Evolutionary conservation across 1,140 invertebrate genomes (phyloP).

Genomic region (Coptotermes formosanus): DNA sequence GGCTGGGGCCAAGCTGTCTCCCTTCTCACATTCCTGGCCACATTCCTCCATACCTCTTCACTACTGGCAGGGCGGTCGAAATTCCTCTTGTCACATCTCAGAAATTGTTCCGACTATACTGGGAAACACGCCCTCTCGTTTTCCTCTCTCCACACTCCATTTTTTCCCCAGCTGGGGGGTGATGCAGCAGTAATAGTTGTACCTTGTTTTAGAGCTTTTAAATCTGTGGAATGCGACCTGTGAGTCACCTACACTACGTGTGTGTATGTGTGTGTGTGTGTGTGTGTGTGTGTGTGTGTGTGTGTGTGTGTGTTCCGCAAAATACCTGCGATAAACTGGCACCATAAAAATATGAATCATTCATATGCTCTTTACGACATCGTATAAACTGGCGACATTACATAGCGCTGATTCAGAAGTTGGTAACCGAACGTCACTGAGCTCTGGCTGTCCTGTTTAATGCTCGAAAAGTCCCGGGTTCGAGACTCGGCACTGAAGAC

Average conservation of each 20-base stretch:
- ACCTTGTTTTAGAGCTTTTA: constrained; percentile 6
- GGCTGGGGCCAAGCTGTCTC: neutral
- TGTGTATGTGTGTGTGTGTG: neutral
- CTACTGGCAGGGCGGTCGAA: constrained; percentile 16
- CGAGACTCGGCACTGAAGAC: too few relatives aligned
- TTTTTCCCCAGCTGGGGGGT: neutral
- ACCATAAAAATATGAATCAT: too few relatives aligned
- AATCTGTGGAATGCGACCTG: neutral
- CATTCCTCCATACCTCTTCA: constrained; percentile 23
- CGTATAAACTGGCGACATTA: too few relatives aligned
- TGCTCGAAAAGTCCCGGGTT: too few relatives aligned
- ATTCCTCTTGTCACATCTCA: constrained; percentile 33
- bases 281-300: neutral
- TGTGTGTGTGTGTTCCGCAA: neutral
- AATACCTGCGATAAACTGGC: too few relatives aligned
- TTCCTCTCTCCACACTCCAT: neutral
- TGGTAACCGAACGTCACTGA: too few relatives aligned
- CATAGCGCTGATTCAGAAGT: too few relatives aligned
- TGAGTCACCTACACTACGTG: neutral
- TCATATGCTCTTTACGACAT: too few relatives aligned
- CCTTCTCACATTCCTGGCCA: constrained; percentile 20
- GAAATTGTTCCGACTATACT: constrained; percentile 20
- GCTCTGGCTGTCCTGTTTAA: too few relatives aligned
- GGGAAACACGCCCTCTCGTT: neutral
- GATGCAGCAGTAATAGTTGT: constrained; percentile 9